Evolutionary conservation across 2,113 vertebrate species (phyloP).

Genomic region (Aspidoscelis tigris): DNA sequence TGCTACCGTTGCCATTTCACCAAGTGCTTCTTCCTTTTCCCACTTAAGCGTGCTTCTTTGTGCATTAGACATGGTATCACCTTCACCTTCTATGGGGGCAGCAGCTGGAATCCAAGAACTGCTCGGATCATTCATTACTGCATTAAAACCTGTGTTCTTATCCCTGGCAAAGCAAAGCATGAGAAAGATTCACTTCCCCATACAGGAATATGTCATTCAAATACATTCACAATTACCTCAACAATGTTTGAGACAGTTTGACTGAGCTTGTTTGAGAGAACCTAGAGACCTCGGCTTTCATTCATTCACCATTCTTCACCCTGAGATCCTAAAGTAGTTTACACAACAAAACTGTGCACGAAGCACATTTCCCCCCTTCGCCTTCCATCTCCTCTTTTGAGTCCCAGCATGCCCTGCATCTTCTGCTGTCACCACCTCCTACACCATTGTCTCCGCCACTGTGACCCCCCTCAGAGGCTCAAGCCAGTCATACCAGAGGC

Average conservation of each 20-base stretch:
- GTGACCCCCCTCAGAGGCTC: no score
- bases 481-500: no score
- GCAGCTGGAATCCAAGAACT: constrained; percentile 83
- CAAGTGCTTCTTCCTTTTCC: constrained; percentile 96
- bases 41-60: constrained; percentile 94
- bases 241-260: neutral
- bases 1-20: constrained; percentile 93
- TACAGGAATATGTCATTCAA: neutral
- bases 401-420: no score
- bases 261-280: no score
- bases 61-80: constrained; percentile 88
- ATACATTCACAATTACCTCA: neutral
- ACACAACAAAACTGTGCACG: no score
- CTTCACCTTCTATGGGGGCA: constrained; percentile 80
- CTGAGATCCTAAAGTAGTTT: no score
- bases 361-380: no score
- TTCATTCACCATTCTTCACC: no score
- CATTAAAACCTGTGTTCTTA: constrained; percentile 84
- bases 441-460: no score
- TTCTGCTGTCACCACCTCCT: no score
- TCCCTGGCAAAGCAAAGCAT: constrained; percentile 77
- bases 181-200: neutral
- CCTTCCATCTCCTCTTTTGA: no score
- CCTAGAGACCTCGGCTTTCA: no score
- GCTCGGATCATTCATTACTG: constrained; percentile 82